Evolutionary conservation across 2,888 invertebrate genomes (phyloP).

Genomic region (Altica lythri): DNA sequence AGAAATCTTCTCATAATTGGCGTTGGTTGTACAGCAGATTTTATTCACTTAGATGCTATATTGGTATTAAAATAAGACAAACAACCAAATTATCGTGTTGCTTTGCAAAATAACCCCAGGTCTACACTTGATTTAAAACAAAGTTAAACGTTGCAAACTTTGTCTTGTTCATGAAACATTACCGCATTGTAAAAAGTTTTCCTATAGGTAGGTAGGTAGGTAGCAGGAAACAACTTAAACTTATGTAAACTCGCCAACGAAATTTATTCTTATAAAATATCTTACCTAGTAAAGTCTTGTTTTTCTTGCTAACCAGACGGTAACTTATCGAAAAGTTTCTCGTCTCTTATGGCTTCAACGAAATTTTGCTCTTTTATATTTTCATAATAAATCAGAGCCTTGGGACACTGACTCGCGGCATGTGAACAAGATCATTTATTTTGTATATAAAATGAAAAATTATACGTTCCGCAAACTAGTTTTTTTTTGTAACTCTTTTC

Average conservation of each 20-base stretch:
- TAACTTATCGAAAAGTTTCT: conserved; percentile 20
- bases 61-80: too few species aligned
- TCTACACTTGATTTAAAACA: not conserved
- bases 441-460: not conserved
- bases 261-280: conserved; percentile 23
- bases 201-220: too few species aligned
- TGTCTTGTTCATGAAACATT: conserved; percentile 6
- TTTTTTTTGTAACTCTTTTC: not conserved
- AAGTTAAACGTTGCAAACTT: conserved; percentile 1
- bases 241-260: conserved; percentile 15
- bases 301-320: conserved; percentile 15
- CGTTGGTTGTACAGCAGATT: too few species aligned
- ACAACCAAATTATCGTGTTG: too few species aligned
- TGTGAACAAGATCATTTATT: conserved; percentile 7
- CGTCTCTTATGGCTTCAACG: conserved; percentile 5
- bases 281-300: conserved; percentile 5
- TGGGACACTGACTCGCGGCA: not conserved
- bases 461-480: not conserved
- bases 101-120: not conserved
- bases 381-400: conserved; percentile 19
- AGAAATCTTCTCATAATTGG: too few species aligned
- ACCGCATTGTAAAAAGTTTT: conserved; percentile 17
- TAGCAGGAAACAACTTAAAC: conserved; percentile 7
- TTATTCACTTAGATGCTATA: too few species aligned
- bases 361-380: conserved; percentile 15